Base-by-base conservation (phyloP, 2,888 invertebrate genomes). In the Volucella inflata region DNA sequence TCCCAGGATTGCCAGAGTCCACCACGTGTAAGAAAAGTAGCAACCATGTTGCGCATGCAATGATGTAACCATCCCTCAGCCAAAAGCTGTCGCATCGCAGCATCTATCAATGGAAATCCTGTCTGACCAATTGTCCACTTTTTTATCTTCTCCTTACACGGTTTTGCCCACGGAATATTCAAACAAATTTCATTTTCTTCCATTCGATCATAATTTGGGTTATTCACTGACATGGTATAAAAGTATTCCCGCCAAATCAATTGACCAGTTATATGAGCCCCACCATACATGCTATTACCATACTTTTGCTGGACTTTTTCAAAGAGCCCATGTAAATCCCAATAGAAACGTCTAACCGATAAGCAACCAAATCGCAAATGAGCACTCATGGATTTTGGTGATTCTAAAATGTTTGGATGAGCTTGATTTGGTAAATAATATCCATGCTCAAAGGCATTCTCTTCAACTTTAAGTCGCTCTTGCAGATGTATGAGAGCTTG, bases 181-280 rank as follows among this genome's bases (percentile, higher is more conserved):
- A 96, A 91, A 88, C 96, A 96, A 74, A 96, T 96, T 1, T 95
- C 95, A 90, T 96, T 96, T 75, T 92, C 93, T 17, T 93, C 93
- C 94, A 96, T 95, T 89, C 94, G 94, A 2, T 94, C 95, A 89
- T 95, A 96, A 88, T 94, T 93, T 0, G 94, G 94, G 90, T 96
- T 96, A 89, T 95, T 94, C 14, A 95, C 94, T 46, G 95, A 95
- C 96, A 96, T 96, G 42, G 95, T 95, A 91, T 96, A 96, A 91
- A 96, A 96, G 88, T 95, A 96, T 89, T 96, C 96, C 40, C 96
- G 93, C 96, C 96, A 96, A 48, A 96, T 94, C 42, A 96, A 90
- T 89, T 96, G 96, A 0, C 95, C 95, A 89, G 93, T 90, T 53
- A 93, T 93, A 42, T 92, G 91, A 2, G 90, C 89, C 0, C 91